Base-by-base conservation (phyloP, 2,888 invertebrate genomes). In the Folsomia candida region DNA sequence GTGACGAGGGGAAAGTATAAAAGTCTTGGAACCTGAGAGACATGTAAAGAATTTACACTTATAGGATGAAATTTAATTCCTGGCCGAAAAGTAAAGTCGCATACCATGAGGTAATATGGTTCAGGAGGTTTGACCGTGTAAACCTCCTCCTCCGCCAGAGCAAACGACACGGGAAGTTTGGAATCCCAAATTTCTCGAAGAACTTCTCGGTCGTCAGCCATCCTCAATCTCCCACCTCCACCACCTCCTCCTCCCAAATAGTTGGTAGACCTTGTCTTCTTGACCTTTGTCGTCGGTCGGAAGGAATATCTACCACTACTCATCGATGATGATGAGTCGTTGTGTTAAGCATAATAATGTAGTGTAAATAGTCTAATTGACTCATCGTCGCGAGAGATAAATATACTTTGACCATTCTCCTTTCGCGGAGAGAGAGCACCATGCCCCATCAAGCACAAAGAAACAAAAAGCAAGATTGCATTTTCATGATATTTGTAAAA, bases 131-230 rank as follows among this genome's bases (percentile, higher is more conserved):
- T 93, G 59, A 94, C 87, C 81, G 92, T 92, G 82, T 89, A 89
- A 27, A 94, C 90, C 87, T 98, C 97, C 81, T 95, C 93, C 37
- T 90, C 87, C 81, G 94, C 89, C 64, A 98, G 85, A 81, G 90
- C 89, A 83, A 99, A 97, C 84, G 94, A 94, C 69, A 97, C 89
- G 0, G 98, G 97, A 63, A 99, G 86, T 84, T 93, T 92, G 25
- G 95, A 95, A 81, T 96, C 94, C 97, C 97, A 98, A 80, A 97
- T 89, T 85, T 95, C 94, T 71, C 97, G 87, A 69, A 97, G 85
- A 71, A 97, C 90, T 87, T 98, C 95, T 81, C 96, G 88, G 84
- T 99, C 98, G 82, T 94, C 93, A 76, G 94, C 94, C 96, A 96
- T 96, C 72, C 73, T 69, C 60, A 67, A 67, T 58, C 72, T 37